Conservation (phyloP, 2,113 vertebrate genomes). For the Mandrillus leucophaeus region DNA sequence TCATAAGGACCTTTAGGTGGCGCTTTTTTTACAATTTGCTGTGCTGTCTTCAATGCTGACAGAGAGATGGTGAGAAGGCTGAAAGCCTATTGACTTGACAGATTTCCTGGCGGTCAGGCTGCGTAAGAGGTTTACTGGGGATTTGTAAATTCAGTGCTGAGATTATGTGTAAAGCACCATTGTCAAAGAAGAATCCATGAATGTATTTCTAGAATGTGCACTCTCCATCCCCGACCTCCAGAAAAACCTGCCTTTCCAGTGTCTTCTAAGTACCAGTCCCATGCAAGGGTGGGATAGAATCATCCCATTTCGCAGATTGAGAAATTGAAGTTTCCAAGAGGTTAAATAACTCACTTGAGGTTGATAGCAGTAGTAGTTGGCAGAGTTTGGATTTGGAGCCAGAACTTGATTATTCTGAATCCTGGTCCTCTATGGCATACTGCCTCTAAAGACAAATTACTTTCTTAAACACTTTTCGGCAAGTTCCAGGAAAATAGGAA, state of each 20-base stretch:
- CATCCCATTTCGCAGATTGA: not conserved
- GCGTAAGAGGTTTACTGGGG: not conserved
- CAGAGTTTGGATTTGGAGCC: not conserved
- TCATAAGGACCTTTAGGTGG: not conserved
- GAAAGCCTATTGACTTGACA: not conserved
- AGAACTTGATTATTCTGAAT: not conserved
- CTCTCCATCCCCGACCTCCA: not conserved
- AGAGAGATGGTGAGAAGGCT: not conserved
- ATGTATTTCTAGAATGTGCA: constrained; percentile 15
- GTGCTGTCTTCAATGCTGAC: not conserved
- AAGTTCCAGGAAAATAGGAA: not conserved
- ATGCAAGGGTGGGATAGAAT: not conserved
- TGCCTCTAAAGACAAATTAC: not conserved
- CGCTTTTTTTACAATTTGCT: not conserved
- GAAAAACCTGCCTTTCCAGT: not conserved
- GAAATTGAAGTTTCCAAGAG: not conserved
- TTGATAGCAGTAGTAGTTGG: not conserved
- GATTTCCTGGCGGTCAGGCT: not conserved
- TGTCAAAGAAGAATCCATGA: not conserved
- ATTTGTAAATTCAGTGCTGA: constrained; percentile 19
- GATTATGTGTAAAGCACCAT: not conserved
- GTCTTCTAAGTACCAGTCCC: not conserved
- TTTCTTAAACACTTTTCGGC: not conserved
- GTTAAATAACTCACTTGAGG: not conserved
- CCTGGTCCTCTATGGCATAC: not conserved